Evolutionary conservation across 2,888 invertebrate genomes (phyloP), one percentile per base, ranked within the genome.

Genomic region (Colostygia pectinataria): DNA sequence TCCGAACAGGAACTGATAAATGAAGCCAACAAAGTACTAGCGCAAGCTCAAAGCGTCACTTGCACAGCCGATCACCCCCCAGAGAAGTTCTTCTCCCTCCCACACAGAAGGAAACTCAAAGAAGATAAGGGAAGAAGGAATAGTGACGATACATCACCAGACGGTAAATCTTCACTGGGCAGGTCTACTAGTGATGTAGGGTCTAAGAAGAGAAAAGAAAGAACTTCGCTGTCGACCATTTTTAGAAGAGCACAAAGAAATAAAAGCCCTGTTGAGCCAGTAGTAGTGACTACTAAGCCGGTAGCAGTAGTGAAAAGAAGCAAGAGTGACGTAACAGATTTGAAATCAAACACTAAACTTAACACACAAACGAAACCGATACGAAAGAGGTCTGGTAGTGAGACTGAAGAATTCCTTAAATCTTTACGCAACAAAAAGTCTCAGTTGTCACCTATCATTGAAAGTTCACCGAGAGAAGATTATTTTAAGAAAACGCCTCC

Each of bases 401-500:
- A 93, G 73, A 91, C 91, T 59, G 93, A 93, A 64, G 92, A 92
- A 59, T 91, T 91, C 55, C 73, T 90, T 6, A 91, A 91, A 58
- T 90, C 90, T 1, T 77, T 85, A 13, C 80, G 85, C 58, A 91
- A 92, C 45, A 92, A 92, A 58, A 94, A 94, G 68, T 90, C 93
- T 47, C 95, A 95, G 68, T 74, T 96, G 12, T 95, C 95, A 5
- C 96, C 96, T 0, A 96, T 96, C 39, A 95, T 95, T 57, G 96
- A 96, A 80, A 93, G 93, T 55, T 92, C 94, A 7, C 94, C 93
- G 9, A 90, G 93, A 57, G 94, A 94, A 63, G 94, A 94, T 69
- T 94, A 93, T 66, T 94, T 94, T 59, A 91, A 85, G 53, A 86
- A 83, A 54, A 85, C 80, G 14, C 71, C 88, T 3, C 89, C 89